Percentiles rank a stretch among this genome's conserved stretches.
These are phyloP conservation scores for Notodonta dromedarius DNA, from an alignment of 2,888 invertebrate genomes.

Conservation along the genomic window DNA sequence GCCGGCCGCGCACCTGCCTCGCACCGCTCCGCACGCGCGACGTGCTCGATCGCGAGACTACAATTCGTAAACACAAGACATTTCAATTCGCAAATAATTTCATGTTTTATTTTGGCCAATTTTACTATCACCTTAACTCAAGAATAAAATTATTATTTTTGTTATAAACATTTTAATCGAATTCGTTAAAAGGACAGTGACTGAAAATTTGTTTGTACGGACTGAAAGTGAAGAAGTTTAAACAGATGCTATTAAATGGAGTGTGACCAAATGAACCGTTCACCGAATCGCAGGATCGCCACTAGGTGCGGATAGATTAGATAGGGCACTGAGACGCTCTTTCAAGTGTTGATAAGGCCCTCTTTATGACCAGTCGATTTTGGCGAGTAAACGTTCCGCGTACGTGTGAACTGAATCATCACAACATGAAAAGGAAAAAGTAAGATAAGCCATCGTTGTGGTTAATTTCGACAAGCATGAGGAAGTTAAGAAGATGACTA, in stretches of 20 bases:
- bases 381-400: slow-evolving; percentile 61
- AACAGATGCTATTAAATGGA: slow-evolving; percentile 55
- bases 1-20: slow-evolving; percentile 80
- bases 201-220: slow-evolving; percentile 50
- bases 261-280: slow-evolving; percentile 61
- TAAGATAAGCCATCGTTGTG: slow-evolving; percentile 47
- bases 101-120: slow-evolving; percentile 25
- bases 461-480: slow-evolving; percentile 51
- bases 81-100: slow-evolving; percentile 43
- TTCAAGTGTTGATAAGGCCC: slow-evolving; percentile 77
- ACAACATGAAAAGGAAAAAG: slow-evolving; percentile 81
- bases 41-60: slow-evolving; percentile 72
- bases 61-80: slow-evolving; percentile 68
- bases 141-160: slow-evolving; percentile 31
- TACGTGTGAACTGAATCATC: slow-evolving; percentile 56
- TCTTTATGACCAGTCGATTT: slow-evolving; percentile 71
- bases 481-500: slow-evolving; percentile 69
- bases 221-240: slow-evolving; percentile 71
- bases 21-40: slow-evolving; percentile 72
- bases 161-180: slow-evolving; percentile 37
- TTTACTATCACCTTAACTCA: slow-evolving; percentile 26
- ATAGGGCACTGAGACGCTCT: slow-evolving; percentile 74
- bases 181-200: slow-evolving; percentile 55
- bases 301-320: slow-evolving; percentile 76
- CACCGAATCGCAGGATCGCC: slow-evolving; percentile 70